Base-by-base conservation (phyloP, 2,888 invertebrate species). In the Pristionchus mayeri region DNA sequence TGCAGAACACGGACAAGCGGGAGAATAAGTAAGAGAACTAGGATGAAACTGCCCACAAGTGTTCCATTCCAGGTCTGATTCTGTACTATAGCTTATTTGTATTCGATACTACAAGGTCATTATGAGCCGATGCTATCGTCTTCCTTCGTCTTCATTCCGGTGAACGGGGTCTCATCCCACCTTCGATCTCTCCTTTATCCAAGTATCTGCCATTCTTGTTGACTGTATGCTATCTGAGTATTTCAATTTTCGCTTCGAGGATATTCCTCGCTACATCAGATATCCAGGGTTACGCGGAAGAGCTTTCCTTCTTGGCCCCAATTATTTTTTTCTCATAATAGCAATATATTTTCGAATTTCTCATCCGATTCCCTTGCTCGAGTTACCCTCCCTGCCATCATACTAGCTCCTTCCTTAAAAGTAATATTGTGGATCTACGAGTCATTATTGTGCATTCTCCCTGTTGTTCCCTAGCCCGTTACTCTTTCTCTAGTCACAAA, bases 1-100 rank as follows among this genome's bases (percentile, higher is more conserved):
- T 79, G 88, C 92, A 18, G 92, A 91, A 83, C 91, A 91, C 67
- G 90, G 88, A 0, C 89, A 88, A 80, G 87, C 87, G 67, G 86
- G 81, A 63, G 81, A 82, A 82, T 82, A 63, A 48, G 82, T 83
- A 16, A 50, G 82, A 4, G 21, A 48, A 1, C 3, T 3, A 34
- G 16, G 37, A 18, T 67, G 11, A 21, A 21, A 21, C 37, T 24
- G 3, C 21, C 3, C 18, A 21, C 18, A 63, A n/a, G n/a, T 54
- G 16, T 21, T 3, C n/a, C 4, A 13, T 54, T 54, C 21, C 63
- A 63, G 63, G 4, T 34, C 3, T 27, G 30, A 27, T 27, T 11
- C 21, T 24, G 57, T 21, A 24, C 6, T 57, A 57, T 57, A n/a
- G 4, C 21, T 24, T 57, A 44, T 30, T 63, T 57, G 21, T 34